A percentile compares a stretch with the other conserved stretches of the same genome.
phyloP scores from a whole-genome alignment of 2,888 invertebrate genomes.

The Carterocephalus palaemon region DNA sequence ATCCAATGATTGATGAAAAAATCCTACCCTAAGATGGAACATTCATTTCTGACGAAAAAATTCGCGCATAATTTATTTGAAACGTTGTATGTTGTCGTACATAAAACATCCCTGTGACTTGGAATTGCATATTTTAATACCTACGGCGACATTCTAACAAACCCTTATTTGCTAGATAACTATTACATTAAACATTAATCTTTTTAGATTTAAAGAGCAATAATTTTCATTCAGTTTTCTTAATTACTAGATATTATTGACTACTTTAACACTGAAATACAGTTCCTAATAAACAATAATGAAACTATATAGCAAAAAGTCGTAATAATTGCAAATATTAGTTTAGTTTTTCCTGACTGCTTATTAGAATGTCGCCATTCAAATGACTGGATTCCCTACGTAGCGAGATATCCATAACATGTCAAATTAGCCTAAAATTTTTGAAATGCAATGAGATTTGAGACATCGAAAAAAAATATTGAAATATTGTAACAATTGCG shows the following conservation, averaged over 20 bases:
- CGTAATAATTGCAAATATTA: constrained; percentile 52
- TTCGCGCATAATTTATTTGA: constrained; percentile 27
- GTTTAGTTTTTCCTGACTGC: constrained; percentile 44
- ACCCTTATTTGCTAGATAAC: constrained; percentile 25
- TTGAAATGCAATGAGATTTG: constrained; percentile 59
- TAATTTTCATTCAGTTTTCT: constrained; percentile 7
- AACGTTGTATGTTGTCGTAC: constrained; percentile 42
- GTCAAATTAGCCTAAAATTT: constrained; percentile 39
- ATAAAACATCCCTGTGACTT: constrained; percentile 51
- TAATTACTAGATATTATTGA: constrained; percentile 31
- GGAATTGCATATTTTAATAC: constrained; percentile 61
- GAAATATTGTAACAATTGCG: constrained; percentile 37
- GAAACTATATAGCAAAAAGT: constrained; percentile 54
- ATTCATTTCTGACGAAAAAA: no score
- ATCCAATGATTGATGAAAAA: constrained; percentile 41
- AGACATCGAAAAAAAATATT: constrained; percentile 41
- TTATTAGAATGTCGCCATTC: constrained; percentile 50
- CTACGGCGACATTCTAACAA: constrained; percentile 52
- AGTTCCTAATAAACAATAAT: constrained; percentile 69
- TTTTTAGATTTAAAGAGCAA: constrained; percentile 10
- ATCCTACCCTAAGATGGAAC: no score
- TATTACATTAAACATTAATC: neutral
- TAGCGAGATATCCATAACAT: constrained; percentile 35
- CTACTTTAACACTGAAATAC: constrained; percentile 57
- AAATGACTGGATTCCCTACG: constrained; percentile 28